phyloP scores from a whole-genome alignment of 2,113 vertebrate genomes.

The chimpanzee (Pan troglodytes) region DNA sequence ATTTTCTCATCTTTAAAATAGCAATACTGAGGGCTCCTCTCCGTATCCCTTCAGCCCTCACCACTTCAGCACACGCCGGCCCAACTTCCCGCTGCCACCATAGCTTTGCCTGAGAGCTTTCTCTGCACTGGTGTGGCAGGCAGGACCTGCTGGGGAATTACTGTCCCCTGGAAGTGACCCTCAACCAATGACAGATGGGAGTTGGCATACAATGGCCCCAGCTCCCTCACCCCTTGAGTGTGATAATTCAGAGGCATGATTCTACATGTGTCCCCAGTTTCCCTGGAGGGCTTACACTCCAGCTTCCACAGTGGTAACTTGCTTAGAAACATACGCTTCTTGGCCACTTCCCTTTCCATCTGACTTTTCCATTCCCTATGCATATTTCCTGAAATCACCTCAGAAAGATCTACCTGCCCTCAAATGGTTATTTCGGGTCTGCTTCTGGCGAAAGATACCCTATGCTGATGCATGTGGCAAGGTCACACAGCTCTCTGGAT shows the following conservation, averaged over 20 bases:
- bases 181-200: fast-evolving
- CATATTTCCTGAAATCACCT: neutral
- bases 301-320: neutral
- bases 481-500: neutral
- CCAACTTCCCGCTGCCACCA: neutral
- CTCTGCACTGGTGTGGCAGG: neutral
- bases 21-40: neutral
- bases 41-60: neutral
- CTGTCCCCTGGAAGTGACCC: neutral
- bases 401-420: neutral
- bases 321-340: neutral
- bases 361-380: neutral
- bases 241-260: neutral
- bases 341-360: neutral
- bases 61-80: fast-evolving
- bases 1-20: neutral
- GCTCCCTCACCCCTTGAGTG: neutral
- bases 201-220: fast-evolving
- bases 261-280: neutral
- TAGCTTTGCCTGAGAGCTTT: neutral
- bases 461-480: neutral
- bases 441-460: neutral
- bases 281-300: neutral
- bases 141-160: neutral
- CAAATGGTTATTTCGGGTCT: neutral